Evolutionary conservation across 2,888 invertebrate genomes (phyloP), one percentile per base, ranked within the genome.

Genomic region (Metellina segmentata): DNA sequence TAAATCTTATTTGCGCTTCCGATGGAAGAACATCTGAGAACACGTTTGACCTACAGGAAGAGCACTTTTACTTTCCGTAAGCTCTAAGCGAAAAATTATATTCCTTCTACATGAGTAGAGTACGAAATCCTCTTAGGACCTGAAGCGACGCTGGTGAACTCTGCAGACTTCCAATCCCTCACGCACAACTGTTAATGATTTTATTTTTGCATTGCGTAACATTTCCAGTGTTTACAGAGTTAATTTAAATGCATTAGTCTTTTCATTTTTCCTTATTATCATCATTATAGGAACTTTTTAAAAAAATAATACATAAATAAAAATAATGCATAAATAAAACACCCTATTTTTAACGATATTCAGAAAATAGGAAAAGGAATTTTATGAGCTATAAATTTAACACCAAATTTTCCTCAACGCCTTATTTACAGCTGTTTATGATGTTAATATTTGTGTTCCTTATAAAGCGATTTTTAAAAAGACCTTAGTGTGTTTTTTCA

Each of bases 31-130:
- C 71, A 16, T 69, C 16, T 69, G 1, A 2, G 69, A 70, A 82
- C 82, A 82, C 82, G 82, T 82, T 82, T 82, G 82, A 82, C 82
- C 82, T 19, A 82, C 51, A 82, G 49, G 72, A 79, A 19, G 61
- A 16, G 20, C 16, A 49, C 49, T 49, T n/a, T 16, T n/a, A 5
- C 77, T 11, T 20, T 34, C 34, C 79, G 20, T 20, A 19, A 9
- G 78, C 7, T 11, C 61, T 9, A 61, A 61, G 61, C 13, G 61
- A 61, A 61, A 1, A 61, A 9, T 16, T 61, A 52, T 51, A 52
- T 19, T 52, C 51, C n/a, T 52, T 52, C 9, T 20, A 20, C 79
- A 9, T 61, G 61, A 13, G 61, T 61, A 61, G 61, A 61, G 7
- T 79, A 13, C 61, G 1, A 61, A 79, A 79, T 7, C 34, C 34